phyloP scores from a whole-genome alignment of 2,888 invertebrate species.

The Chrysolina haemoptera region DNA sequence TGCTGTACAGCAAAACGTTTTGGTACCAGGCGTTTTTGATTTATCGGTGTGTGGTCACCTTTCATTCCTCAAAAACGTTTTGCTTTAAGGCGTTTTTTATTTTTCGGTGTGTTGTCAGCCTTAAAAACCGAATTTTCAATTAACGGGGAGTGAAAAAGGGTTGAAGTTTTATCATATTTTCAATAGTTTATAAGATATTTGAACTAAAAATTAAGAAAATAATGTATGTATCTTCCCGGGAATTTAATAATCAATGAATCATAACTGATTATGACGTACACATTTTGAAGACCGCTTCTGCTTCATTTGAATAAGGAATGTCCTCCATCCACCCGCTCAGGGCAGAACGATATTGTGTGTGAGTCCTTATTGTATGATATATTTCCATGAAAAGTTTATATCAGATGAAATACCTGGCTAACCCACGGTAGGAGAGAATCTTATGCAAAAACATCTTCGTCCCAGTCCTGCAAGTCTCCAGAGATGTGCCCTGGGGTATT shows the following conservation, averaged over 20 bases:
- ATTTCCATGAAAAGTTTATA: neutral
- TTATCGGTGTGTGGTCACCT: too few relatives aligned
- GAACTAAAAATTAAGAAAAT: too few relatives aligned
- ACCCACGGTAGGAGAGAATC: neutral
- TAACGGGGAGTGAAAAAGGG: too few relatives aligned
- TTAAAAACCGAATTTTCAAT: too few relatives aligned
- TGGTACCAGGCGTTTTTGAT: too few relatives aligned
- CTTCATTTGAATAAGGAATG: neutral
- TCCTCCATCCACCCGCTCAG: neutral
- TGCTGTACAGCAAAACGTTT: too few relatives aligned
- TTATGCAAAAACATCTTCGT: neutral
- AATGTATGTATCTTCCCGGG: too few relatives aligned
- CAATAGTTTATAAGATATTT: too few relatives aligned
- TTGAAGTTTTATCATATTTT: too few relatives aligned
- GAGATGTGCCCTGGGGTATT: neutral
- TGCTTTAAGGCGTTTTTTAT: too few relatives aligned
- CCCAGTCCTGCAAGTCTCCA: neutral
- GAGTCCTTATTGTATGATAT: neutral
- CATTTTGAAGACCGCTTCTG: neutral
- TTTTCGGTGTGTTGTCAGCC: too few relatives aligned
- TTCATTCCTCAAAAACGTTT: too few relatives aligned
- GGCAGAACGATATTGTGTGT: neutral
- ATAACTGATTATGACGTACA: neutral
- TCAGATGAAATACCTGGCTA: slow-evolving; percentile 7
- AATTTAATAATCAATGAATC: neutral